Evolutionary conservation across 2,888 invertebrate genomes (phyloP), one percentile per base, ranked within the genome.

Genomic region (Acleris laterana): DNA sequence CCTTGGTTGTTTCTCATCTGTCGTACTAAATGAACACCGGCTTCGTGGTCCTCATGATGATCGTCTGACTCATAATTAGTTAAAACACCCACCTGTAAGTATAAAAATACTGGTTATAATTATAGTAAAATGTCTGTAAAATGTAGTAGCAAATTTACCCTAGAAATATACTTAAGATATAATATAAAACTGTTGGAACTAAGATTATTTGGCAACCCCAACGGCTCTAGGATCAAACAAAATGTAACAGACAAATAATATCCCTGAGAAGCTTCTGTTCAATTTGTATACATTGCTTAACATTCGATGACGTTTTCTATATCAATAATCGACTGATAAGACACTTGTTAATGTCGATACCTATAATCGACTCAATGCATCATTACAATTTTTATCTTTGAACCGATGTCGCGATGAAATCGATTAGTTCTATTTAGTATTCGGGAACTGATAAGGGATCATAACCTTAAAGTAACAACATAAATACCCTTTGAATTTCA

Each of bases 401-500:
- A 59, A 62, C 57, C 59, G 69, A 68, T 69, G 66, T 65, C 13
- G 38, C 38, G 38, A 13, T 13, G 38, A 65, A 72, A 73, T 77
- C 74, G 73, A 75, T 72, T 58, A 25, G 44, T 44, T 55, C 52
- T 60, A 69, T 67, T 28, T 32, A 22, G 32, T 69, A 62, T 66
- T 63, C 32, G 61, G n/a, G 7, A 68, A 70, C 72, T 63, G 62
- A 71, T 76, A 80, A 79, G 74, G 75, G 74, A 72, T 72, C 69
- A 73, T 74, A 80, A 79, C 77, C 81, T 79, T 77, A 69, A 74
- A 72, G 75, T 72, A 77, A 73, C 69, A 72, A 77, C 66, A 74
- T 84, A 85, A 70, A 78, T 89, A 90, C 88, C 86, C 85, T 81
- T 77, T 88, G 85, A 74, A 89, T 88, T 85, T 88, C 84, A 72